Evolutionary conservation across 1,140 invertebrate genomes (phyloP).

Genomic region (honey bee (Apis mellifera)): Amel_HAv3.1 CM009932.2:8083501-8084000

Average conservation of each 20-base stretch:
- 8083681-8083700: background rate
- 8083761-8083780: no score
- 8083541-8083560: slow-evolving; percentile 32
- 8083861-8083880: no score
- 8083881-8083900: no score
- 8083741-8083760: no score
- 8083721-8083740: no score
- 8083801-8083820: no score
- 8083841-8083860: no score
- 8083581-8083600: slow-evolving; percentile 31
- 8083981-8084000: slow-evolving; percentile 66
- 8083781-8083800: no score
- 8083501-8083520: slow-evolving; percentile 37
- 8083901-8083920: background rate
- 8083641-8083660: background rate
- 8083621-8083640: background rate
- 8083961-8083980: slow-evolving; percentile 51
- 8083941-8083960: slow-evolving; percentile 31
- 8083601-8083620: slow-evolving; percentile 34
- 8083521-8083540: slow-evolving; percentile 47
- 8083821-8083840: no score
- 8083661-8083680: no score
- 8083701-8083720: background rate
- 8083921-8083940: background rate
- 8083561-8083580: slow-evolving; percentile 46